Conservation (phyloP, 2,888 invertebrate genomes). For the Apamea sordens region DNA sequence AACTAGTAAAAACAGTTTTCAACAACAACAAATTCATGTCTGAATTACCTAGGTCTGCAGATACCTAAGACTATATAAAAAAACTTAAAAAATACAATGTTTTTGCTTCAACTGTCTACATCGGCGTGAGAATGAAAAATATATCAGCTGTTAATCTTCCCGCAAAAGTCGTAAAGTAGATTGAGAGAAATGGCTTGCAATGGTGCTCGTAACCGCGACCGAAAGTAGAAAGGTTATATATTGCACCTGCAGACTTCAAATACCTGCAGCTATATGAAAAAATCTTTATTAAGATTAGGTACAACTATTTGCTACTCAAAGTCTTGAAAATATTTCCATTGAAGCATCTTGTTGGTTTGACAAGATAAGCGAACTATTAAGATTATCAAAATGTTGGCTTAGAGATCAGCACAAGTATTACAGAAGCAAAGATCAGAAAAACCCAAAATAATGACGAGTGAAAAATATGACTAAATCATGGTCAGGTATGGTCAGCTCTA, state of each 20-base stretch:
- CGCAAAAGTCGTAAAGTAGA: constrained; percentile 57
- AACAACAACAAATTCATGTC: neutral
- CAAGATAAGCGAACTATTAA: neutral
- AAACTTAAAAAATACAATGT: neutral
- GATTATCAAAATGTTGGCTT: neutral
- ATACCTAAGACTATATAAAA: neutral
- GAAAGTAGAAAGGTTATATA: constrained; percentile 51
- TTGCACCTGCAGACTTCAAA: constrained; percentile 48
- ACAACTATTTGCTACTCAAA: neutral
- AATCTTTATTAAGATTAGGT: constrained; percentile 5
- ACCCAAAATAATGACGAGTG: neutral
- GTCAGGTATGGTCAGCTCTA: neutral
- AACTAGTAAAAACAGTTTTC: neutral
- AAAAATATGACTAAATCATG: neutral
- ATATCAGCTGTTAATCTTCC: constrained; percentile 56
- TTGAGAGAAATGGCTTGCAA: constrained; percentile 59
- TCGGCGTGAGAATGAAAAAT: constrained; percentile 41
- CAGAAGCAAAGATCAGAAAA: neutral
- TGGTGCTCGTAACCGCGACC: constrained; percentile 51
- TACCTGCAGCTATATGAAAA: constrained; percentile 17
- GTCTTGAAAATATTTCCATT: neutral
- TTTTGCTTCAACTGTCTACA: constrained; percentile 7
- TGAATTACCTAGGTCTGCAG: neutral
- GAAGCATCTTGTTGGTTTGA: neutral
- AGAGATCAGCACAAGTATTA: neutral